Evolutionary conservation across 1,140 invertebrate genomes (phyloP), one percentile per base, ranked within the genome.

Genomic region (Neuroterus valhalla): DNA sequence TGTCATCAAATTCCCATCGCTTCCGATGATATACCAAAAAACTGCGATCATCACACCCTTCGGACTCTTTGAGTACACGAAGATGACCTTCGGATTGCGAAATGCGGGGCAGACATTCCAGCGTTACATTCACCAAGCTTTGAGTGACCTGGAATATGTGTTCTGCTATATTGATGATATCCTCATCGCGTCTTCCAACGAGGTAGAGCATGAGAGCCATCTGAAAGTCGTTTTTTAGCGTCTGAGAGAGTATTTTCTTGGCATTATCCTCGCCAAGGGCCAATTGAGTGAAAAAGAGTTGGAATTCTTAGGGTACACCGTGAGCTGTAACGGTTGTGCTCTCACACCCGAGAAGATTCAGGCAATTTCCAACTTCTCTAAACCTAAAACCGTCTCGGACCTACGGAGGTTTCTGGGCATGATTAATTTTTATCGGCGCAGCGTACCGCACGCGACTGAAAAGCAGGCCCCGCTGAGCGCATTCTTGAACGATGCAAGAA

Each of bases 101-200:
- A 52, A 52, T 17, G 48, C 48, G 2, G 4, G 48, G 1, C n/a
- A 19, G 17, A 52, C 17, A 4, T 52, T 52, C 23, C 8, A 69
- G 2, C 66, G 66, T 15, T 66, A 23, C 21, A 48, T 42, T n/a
- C 48, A 23, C 43, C 43, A 14, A 42, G 70, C 70, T 19, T 11
- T 66, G n/a, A 38, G 38, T 19, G 50, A 23, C 14, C 14, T 71
- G 5, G 42, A 26, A 2, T 26, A 2, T 21, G 44, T 72, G 2
- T 72, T 66, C 31, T 43, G 44, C 5, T 67, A 72, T 43, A 46
- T 66, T 71, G 45, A 72, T 23, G 70, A 72, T 48, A 42, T 66
- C n/a, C 38, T 72, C 15, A 72, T 72, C 2, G 42, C 55, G 10
- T 66, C 70, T 21, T 12, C n/a, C 2, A 23, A 19, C 4, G 17